A percentile compares a stretch with the other conserved stretches of the same genome.
Conservation (phyloP, 2,888 invertebrate species). For the Volucella inflata region DNA sequence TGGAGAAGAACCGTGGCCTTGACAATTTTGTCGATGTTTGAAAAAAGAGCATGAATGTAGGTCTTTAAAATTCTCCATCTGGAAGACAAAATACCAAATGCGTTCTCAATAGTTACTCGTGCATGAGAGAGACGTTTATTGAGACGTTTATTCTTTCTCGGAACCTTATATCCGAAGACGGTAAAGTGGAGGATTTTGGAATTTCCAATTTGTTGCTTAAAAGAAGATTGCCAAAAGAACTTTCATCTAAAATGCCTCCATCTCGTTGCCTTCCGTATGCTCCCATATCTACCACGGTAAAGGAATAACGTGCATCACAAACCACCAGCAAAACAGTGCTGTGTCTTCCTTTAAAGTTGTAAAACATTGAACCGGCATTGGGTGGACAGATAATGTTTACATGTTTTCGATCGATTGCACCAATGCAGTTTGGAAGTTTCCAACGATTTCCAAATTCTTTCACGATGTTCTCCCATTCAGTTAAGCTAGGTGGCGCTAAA, state of each 20-base stretch:
- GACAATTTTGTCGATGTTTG: neutral
- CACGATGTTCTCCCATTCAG: constrained; percentile 57
- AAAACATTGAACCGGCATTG: neutral
- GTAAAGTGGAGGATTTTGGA: neutral
- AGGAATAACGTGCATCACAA: neutral
- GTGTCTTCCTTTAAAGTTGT: neutral
- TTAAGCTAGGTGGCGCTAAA: neutral
- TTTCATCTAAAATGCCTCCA: neutral
- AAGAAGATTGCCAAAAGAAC: neutral
- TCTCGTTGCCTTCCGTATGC: too few relatives aligned
- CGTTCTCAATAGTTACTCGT: neutral
- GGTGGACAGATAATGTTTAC: neutral
- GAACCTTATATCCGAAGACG: neutral
- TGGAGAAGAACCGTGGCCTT: neutral
- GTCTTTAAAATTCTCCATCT: neutral
- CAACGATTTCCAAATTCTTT: constrained; percentile 59
- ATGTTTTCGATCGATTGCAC: constrained; percentile 37
- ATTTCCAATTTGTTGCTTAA: neutral
- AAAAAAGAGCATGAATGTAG: neutral
- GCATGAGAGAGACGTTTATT: neutral
- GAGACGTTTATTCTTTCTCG: too few relatives aligned
- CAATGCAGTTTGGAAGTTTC: constrained; percentile 61
- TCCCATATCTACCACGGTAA: constrained; percentile 2
- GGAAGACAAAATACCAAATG: too few relatives aligned
- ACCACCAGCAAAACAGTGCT: constrained; percentile 9